Percentiles rank a stretch among this genome's conserved stretches.
Evolutionary conservation across 2,113 vertebrate species (phyloP).

Genomic region (Pachycephala philippinensis): DNA sequence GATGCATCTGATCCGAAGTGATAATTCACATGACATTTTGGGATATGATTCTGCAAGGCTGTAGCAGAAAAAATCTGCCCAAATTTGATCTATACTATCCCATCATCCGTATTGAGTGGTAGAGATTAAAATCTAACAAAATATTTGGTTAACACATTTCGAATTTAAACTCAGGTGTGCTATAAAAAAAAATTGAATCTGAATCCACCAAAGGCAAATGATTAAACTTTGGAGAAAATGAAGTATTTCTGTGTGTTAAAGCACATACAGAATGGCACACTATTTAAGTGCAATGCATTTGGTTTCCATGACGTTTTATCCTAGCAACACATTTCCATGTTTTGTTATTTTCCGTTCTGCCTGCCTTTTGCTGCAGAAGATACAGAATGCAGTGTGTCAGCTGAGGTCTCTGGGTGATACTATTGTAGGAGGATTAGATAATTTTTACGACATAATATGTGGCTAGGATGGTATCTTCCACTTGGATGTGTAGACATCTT

Average conservation of each 20-base stretch:
- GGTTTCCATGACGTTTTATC: constrained; percentile 18
- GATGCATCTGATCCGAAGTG: not conserved
- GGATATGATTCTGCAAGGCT: not conserved
- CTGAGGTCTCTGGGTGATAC: not conserved
- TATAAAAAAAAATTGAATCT: not conserved
- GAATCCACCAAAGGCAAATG: not conserved
- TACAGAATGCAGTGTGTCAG: not conserved
- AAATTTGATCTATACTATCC: not conserved
- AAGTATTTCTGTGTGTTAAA: not conserved
- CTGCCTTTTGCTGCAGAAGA: constrained; percentile 8
- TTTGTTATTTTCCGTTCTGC: not conserved
- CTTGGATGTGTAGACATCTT: not conserved
- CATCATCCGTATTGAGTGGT: not conserved
- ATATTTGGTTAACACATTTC: not conserved
- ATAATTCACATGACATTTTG: not conserved
- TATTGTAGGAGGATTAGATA: not conserved
- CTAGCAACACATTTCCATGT: constrained; percentile 5
- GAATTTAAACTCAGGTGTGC: not conserved
- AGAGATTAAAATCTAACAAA: not conserved
- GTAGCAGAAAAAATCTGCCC: not conserved
- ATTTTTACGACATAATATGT: not conserved
- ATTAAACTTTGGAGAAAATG: not conserved
- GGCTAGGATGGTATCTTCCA: not conserved
- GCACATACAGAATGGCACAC: not conserved
- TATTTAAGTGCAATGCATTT: not conserved